A percentile compares a stretch with the other conserved stretches of the same genome.
Evolutionary conservation across 2,888 invertebrate genomes (phyloP).

Genomic region (Lampropteryx suffumata): DNA sequence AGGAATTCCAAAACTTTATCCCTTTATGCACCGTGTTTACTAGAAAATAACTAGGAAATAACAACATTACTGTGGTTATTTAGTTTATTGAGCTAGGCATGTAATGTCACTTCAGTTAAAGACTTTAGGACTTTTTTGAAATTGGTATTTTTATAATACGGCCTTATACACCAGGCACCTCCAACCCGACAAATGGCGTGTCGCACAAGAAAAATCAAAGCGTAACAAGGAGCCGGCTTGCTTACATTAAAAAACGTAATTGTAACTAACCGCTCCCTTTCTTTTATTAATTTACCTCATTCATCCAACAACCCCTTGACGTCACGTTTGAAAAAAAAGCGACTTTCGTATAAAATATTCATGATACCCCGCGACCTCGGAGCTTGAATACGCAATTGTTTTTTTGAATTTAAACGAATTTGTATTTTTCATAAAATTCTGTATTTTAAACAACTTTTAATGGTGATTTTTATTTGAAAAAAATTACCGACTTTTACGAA

Average conservation of each 20-base stretch:
- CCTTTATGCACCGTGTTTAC: too few relatives aligned
- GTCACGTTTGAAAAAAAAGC: constrained; percentile 61
- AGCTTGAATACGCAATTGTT: constrained; percentile 46
- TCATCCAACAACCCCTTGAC: constrained; percentile 62
- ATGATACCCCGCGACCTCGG: constrained; percentile 50
- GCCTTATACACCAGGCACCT: constrained; percentile 33
- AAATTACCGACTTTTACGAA: too few relatives aligned
- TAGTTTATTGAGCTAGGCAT: too few relatives aligned
- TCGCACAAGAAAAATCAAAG: constrained; percentile 79
- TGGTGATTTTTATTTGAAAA: too few relatives aligned
- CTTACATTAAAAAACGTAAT: constrained; percentile 82
- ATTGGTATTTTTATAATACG: constrained; percentile 21
- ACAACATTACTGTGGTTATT: too few relatives aligned
- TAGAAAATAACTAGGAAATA: too few relatives aligned
- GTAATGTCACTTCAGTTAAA: too few relatives aligned
- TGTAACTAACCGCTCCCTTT: constrained; percentile 80
- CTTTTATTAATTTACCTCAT: constrained; percentile 81
- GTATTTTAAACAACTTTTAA: neutral
- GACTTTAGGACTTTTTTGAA: too few relatives aligned
- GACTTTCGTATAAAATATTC: constrained; percentile 69
- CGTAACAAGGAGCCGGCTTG: constrained; percentile 71
- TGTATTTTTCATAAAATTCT: constrained; percentile 22
- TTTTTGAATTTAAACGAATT: constrained; percentile 47
- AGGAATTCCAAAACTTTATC: too few relatives aligned
- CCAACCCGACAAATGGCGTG: constrained; percentile 70